These are phyloP conservation scores for Seriola quinqueradiata DNA, from an alignment of 2,113 vertebrate species.

Conservation along the genomic window DNA sequence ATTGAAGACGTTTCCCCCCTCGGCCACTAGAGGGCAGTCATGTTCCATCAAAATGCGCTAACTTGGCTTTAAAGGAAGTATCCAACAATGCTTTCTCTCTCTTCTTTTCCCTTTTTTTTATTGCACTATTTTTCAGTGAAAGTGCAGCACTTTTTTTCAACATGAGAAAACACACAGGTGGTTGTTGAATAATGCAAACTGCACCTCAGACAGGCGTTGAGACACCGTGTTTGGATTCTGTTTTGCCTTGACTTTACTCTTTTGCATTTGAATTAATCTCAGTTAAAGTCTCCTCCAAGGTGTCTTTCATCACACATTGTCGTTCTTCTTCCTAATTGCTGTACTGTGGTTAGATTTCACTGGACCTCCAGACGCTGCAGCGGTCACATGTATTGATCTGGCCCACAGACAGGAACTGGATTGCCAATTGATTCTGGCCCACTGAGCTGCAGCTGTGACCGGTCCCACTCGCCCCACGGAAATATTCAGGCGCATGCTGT, in stretches of 20 bases:
- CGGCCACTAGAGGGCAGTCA: slow-evolving; percentile 59
- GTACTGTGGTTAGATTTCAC: not conserved
- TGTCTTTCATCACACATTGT: not conserved
- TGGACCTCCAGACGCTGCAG: not conserved
- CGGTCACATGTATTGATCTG: slow-evolving; percentile 44
- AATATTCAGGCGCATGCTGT: slow-evolving; percentile 53
- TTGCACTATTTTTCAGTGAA: slow-evolving; percentile 5
- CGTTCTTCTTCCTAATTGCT: not conserved
- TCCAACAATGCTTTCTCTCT: not conserved
- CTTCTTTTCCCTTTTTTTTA: not conserved
- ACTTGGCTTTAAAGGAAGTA: not conserved
- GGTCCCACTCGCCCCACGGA: slow-evolving; percentile 46
- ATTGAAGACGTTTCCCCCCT: not conserved
- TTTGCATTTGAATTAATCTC: not conserved
- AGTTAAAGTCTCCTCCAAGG: not conserved
- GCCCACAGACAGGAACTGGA: not conserved
- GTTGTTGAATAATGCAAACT: slow-evolving; percentile 11
- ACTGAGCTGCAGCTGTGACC: slow-evolving; percentile 50
- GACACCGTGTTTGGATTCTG: not conserved
- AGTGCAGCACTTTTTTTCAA: not conserved
- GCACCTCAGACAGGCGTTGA: not conserved
- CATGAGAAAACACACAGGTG: slow-evolving; percentile 1
- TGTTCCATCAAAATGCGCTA: slow-evolving; percentile 39
- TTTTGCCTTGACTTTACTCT: not conserved
- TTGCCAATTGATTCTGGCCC: slow-evolving; percentile 28